Base-by-base conservation (phyloP, 2,113 vertebrate genomes). In the Thamnaconus septentrionalis region DNA sequence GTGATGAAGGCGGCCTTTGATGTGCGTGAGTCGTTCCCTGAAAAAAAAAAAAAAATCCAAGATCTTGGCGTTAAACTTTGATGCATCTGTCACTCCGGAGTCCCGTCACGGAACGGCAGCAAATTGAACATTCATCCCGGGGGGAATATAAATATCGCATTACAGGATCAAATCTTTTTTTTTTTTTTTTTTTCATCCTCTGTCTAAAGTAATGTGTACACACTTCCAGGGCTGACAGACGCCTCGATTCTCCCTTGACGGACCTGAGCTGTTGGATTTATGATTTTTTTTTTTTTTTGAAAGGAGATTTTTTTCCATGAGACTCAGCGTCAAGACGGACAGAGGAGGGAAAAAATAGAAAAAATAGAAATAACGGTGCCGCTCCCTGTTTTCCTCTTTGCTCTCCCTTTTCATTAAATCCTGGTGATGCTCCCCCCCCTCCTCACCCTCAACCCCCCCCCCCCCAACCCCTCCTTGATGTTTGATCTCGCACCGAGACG, bases 61-160 rank as follows among this genome's bases (percentile, higher is more conserved):
- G 18, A 31, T 31, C 18, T 12, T 53, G 45, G 40, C 4, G 47
- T 83, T 64, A 75, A 85, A 80, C 53, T 77, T 85, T 79, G 45
- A 80, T 85, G 82, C 69, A 60, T 65, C 67, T 79, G 85, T 84
- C 80, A 83, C 68, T 64, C 65, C 41, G 63, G 60, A 80, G 64
- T 8, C 69, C 41, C 54, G 58, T 58, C 43, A 6, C 40, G 4
- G 62, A 78, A 76, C 78, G 50, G 3, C 56, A 75, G 63, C 76
- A 78, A 75, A 81, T 61, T 69, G 76, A 78, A 82, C 71, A 77
- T 79, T 81, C 72, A 60, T 65, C 69, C 78, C n/a, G 3, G 4
- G 18, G 58, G 80, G 79, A 67, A 65, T 73, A 56, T 66, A 71
- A 85, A 79, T 82, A 80, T 72, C 70, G 18, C 73, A 85, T 88